Evolutionary conservation across 2,797 vertebrate genomes (phyloP), one percentile per base, ranked within the genome.

Genomic region (Podarcis siculus): DNA sequence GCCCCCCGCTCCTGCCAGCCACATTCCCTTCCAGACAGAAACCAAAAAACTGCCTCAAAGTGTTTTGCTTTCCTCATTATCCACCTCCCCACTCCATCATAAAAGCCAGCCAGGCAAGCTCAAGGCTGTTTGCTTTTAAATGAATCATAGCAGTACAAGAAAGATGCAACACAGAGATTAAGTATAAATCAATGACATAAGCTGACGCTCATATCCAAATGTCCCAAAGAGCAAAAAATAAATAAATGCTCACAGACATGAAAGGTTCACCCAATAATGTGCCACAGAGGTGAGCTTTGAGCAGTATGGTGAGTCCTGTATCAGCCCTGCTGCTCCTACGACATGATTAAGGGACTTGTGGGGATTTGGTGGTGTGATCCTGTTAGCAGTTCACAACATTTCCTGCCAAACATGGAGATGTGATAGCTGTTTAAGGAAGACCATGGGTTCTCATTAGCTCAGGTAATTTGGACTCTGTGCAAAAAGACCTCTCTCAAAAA

Each of bases 61-160:
- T 83, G 75, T 93, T 96, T 95, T 93, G 1, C 8, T 94, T 95
- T 92, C 92, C 71, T 94, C 90, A 86, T 94, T 94, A 91, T 95
- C 91, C 87, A 94, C 88, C 89, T 92, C 92, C 15, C 15, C n/a
- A 72, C 71, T 32, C n/a, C 32, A 91, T 93, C 1, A 37, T 95
- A 94, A 95, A 96, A 97, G 93, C 92, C 96, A 97, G 96, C 94
- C 97, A 97, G 91, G 94, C 95, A 93, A 96, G 96, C 95, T 97
- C 97, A 98, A 98, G 98, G 98, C 89, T 95, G 96, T 97, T 98
- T 98, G 95, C 96, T 98, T 97, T 98, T 97, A 97, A 98, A 98
- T 98, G 97, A 98, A 98, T 98, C 97, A 97, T 87, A 88, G 95
- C 96, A 96, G 97, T 96, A 97, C 95, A 96, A 96, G 95, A 95